Evolutionary conservation across 1,140 invertebrate species (phyloP), one percentile per base, ranked within the genome.

Genomic region (Brevipalpus yothersi): DNA sequence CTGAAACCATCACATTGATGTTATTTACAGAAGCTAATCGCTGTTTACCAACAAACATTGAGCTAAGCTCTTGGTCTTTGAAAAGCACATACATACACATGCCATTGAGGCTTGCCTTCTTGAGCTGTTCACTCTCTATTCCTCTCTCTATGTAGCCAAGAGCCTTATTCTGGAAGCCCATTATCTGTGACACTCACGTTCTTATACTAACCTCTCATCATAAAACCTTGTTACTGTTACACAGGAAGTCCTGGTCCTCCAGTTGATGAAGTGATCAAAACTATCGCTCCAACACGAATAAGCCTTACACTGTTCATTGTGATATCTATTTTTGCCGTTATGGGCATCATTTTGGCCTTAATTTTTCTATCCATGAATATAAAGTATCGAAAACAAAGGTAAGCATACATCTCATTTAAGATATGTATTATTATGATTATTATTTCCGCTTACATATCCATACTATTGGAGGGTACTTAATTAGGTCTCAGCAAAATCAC

Each of bases 281-380:
- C 83, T 60, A 82, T 86, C 56, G 83, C 89, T 68, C 84, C 87
- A 67, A 85, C 84, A 3, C 80, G 90, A 67, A 86, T 96, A 19
- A 88, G 89, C 72, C 80, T 90, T 60, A 86, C 84, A 4, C 77
- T 94, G 59, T 92, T 93, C 61, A 69, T 72, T 45, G 78, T 84
- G n/a, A 80, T 96, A 61, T 82, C 88, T 15, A 79, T 84, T 53
- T 78, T 85, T 40, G 84, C 91, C 1, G 80, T 84, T n/a, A 72
- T 90, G 39, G 92, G 93, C 19, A 92, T 97, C 61, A 74, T 93
- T 21, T 78, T 96, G 67, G 86, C 91, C 5, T 79, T 81, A n/a
- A 77, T 86, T 53, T 97, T 98, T 72, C 78, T 98, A n/a, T 80
- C 82, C 54, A 86, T 97, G 69, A 98, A 98, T 72, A 91, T 97